These are phyloP conservation scores for Caenorhabditis sp. DNA, from an alignment of 2,888 invertebrate species.

Conservation along the genomic window DNA sequence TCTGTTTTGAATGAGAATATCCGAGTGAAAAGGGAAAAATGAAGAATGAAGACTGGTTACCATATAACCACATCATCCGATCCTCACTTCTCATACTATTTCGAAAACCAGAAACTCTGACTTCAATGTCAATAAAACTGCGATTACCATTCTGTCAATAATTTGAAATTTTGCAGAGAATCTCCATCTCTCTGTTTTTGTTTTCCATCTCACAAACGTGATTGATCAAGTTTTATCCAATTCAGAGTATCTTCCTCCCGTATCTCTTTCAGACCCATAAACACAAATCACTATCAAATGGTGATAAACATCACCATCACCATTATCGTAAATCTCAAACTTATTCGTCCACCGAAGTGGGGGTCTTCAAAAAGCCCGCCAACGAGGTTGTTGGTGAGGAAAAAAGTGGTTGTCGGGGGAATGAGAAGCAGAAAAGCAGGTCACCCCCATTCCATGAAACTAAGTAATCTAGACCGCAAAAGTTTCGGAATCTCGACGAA, in stretches of 20 bases:
- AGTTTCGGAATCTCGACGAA: too few species aligned
- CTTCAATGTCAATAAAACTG: constrained; percentile 25
- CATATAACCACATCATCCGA: constrained; percentile 11
- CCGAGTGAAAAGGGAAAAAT: neutral
- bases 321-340: constrained; percentile 37
- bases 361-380: constrained; percentile 52
- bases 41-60: constrained; percentile 20
- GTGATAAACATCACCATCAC: constrained; percentile 52
- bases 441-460: neutral
- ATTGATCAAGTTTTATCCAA: too few species aligned
- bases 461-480: constrained; percentile 3
- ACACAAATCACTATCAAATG: constrained; percentile 52
- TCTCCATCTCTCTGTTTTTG: neutral
- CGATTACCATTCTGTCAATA: neutral
- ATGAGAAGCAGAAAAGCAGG: constrained; percentile 30
- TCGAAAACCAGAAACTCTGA: constrained; percentile 30
- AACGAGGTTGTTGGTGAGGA: constrained; percentile 45
- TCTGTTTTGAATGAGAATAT: constrained; percentile 8
- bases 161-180: too few species aligned
- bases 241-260: neutral
- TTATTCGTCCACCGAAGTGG: constrained; percentile 17
- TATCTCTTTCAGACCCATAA: neutral
- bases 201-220: neutral
- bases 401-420: constrained; percentile 25
- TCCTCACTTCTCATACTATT: neutral